Evolutionary conservation across 2,888 invertebrate species (phyloP).

Genomic region (Chalcis sispes): DNA sequence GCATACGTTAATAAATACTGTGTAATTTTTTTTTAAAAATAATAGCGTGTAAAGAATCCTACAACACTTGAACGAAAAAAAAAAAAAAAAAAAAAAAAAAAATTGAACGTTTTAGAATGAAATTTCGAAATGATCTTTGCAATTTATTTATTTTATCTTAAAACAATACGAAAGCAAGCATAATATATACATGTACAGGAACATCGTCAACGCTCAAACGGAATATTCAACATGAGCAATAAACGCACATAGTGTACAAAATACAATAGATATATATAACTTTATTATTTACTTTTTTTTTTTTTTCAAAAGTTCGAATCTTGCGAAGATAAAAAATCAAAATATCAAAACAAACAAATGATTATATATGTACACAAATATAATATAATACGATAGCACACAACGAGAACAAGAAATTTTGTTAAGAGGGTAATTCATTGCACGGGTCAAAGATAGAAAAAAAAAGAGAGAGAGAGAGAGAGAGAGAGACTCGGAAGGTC

Average conservation of each 20-base stretch:
- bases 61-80: no score
- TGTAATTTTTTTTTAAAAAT: no score
- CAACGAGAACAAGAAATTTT: slow-evolving; percentile 33
- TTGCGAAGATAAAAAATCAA: slow-evolving; percentile 9
- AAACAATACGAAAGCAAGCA: slow-evolving; percentile 14
- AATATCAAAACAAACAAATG: slow-evolving; percentile 9
- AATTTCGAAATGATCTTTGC: neutral
- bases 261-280: neutral
- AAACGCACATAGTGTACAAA: slow-evolving; percentile 5
- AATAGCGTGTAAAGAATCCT: no score
- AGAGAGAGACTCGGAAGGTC: neutral
- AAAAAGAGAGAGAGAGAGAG: slow-evolving; percentile 1
- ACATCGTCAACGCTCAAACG: neutral
- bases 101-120: no score
- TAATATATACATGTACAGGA: neutral
- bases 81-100: no score
- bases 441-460: slow-evolving; percentile 12
- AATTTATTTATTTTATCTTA: neutral
- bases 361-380: slow-evolving; percentile 20
- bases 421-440: slow-evolving; percentile 26
- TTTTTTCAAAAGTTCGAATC: neutral
- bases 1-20: no score
- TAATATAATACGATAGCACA: slow-evolving; percentile 7
- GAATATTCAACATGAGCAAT: slow-evolving; percentile 11
- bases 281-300: no score